Base-by-base conservation (phyloP, 2,888 invertebrate genomes). In the Dynastes grantii region DNA sequence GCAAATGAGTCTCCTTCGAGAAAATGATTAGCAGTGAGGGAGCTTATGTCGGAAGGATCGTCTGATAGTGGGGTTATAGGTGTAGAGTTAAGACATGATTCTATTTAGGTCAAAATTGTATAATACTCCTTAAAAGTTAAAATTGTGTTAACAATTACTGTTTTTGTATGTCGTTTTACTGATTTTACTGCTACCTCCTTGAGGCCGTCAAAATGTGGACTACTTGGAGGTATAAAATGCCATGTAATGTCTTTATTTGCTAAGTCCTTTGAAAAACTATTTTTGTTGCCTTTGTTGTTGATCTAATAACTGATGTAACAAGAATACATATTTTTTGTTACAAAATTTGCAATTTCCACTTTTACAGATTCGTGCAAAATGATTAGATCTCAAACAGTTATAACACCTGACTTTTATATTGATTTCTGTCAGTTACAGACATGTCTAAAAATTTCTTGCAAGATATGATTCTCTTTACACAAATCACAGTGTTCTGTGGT, bases 1-100 rank as follows among this genome's bases (percentile, higher is more conserved):
- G 22, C n/a, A 55, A 32, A 77, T 73, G 5, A 82, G 37, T 22
- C 37, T 58, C 80, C 82, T 29, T 82, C 77, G 3, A 81, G 76
- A 40, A 82, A 83, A 65, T 81, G 82, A 6, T 58, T 77, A 1
- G 82, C 79, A 22, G 83, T 81, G 1, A 82, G 58, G 55, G 80
- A 53, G 45, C 51, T 11, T n/a, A 77, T 45, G 45, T 83, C 81
- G 45, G 70, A 67, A 9, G 81, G 81, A 75, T 83, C 78, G 27
- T 70, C 64, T 29, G 82, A 81, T 45, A 81, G 37, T 2, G 80
- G 80, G n/a, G 76, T 67, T 8, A 82, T 32, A 4, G 83, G 80
- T 65, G 80, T 76, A 8, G 80, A 82, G 58, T 82, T 81, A 65
- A 81, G 53, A 32, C 79, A 67, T 27, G 76, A 78, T 64, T 83